phyloP scores from a whole-genome alignment of 1,140 invertebrate species.

The Apis cerana region DNA sequence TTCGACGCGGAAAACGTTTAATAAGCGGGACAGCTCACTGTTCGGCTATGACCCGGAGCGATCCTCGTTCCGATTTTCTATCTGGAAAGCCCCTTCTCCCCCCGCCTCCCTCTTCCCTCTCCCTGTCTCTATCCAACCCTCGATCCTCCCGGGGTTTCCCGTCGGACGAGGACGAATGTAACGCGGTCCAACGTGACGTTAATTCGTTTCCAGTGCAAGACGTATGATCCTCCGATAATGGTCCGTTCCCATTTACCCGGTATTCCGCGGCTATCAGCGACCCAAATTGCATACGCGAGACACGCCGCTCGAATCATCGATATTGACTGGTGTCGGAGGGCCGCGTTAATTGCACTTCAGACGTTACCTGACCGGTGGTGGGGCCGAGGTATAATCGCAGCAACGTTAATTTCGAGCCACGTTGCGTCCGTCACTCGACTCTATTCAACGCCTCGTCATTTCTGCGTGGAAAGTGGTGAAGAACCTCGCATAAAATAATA shows the following conservation, averaged over 20 bases:
- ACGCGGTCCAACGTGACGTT: slow-evolving; percentile 61
- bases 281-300: slow-evolving; percentile 33
- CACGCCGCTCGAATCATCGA: slow-evolving; percentile 18
- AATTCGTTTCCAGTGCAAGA: slow-evolving; percentile 64
- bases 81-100: slow-evolving; percentile 34
- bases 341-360: slow-evolving; percentile 38
- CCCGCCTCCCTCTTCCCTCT: background rate
- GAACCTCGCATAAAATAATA: no score
- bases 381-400: slow-evolving; percentile 12
- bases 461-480: no score
- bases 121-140: background rate
- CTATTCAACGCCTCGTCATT: no score
- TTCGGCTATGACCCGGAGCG: background rate
- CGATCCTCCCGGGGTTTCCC: slow-evolving; percentile 27
- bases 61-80: slow-evolving; percentile 45
- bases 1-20: slow-evolving; percentile 26
- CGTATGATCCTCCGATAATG: slow-evolving; percentile 60
- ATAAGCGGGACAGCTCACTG: slow-evolving; percentile 12
- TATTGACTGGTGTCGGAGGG: slow-evolving; percentile 30
- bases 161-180: slow-evolving; percentile 44
- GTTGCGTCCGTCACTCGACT: background rate
- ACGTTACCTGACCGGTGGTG: background rate
- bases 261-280: slow-evolving; percentile 37
- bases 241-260: slow-evolving; percentile 1
- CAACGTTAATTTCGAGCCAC: background rate